phyloP scores from a whole-genome alignment of 2,113 vertebrate genomes.

The Urocolius indicus region DNA sequence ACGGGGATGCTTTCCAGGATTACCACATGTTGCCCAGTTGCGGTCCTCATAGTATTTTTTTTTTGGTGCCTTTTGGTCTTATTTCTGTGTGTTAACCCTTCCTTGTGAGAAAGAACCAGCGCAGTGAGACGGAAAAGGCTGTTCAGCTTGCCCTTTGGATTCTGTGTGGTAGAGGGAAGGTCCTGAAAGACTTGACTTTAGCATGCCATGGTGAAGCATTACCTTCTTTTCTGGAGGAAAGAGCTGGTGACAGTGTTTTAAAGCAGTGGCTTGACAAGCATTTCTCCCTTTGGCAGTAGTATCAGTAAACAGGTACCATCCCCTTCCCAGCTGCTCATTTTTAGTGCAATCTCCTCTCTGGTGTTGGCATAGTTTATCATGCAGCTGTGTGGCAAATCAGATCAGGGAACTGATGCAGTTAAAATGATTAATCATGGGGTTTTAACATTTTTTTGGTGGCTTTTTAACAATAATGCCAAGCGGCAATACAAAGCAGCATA shows the following conservation, averaged over 20 bases:
- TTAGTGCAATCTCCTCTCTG: neutral
- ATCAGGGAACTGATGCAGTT: neutral
- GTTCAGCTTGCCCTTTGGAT: neutral
- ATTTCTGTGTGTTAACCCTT: neutral
- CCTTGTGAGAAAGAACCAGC: too few relatives aligned
- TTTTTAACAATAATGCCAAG: neutral
- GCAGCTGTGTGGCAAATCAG: neutral
- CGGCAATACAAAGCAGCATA: neutral
- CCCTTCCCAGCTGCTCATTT: neutral
- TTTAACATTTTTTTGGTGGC: neutral
- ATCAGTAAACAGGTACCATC: neutral
- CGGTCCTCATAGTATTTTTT: neutral
- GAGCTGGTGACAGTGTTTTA: neutral
- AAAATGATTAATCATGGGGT: neutral
- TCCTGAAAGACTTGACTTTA: neutral
- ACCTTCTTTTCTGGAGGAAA: neutral
- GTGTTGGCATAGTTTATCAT: neutral
- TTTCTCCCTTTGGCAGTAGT: neutral
- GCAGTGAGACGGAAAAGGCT: neutral
- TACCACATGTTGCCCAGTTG: neutral
- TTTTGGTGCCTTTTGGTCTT: neutral
- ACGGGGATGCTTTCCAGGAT: neutral
- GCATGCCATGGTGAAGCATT: fast-evolving
- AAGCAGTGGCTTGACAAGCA: neutral
- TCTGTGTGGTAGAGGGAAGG: neutral